Base-by-base conservation (phyloP, 2,888 invertebrate species). In the Autographa pulchrina region DNA sequence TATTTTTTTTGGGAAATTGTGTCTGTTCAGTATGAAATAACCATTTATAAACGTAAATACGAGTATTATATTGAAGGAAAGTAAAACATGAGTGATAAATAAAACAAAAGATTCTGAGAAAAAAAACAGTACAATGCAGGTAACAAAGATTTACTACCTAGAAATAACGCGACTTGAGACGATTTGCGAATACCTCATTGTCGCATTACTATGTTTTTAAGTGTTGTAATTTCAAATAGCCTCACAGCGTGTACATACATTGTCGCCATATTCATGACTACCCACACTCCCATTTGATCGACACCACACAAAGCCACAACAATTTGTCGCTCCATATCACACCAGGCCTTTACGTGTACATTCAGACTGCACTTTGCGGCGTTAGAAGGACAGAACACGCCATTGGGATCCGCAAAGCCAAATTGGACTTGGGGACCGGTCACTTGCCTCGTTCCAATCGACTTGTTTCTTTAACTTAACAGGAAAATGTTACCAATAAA, bases 361-460 rank as follows among this genome's bases (percentile, higher is more conserved):
- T 80, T 80, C 77, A 77, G 82, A 82, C 82, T 88, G 88, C 88
- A 88, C 85, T 88, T 87, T 87, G 89, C 75, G 87, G 86, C 81
- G 82, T 80, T 80, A 85, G 84, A 84, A 84, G 80, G 89, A 88
- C 83, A 84, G 80, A 81, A 85, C 86, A 83, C 83, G 84, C 88
- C 81, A 89, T 83, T 83, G 83, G 84, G 85, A 86, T 86, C 88
- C 86, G 84, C 86, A 88, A 80, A 84, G 83, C 88, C 87, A 91
- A 92, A 91, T 92, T 91, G 90, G 88, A 90, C 88, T 85, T 82
- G 80, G 87, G 87, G 84, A 86, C 81, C 80, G 85, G 83, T 88
- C 88, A 88, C 86, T 88, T 80, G 80, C 82, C 81, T 77, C 83
- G 81, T 83, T 85, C 86, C 87, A 68, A 86, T 81, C 85, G 80